Percentiles rank a stretch among this genome's conserved stretches.
phyloP scores from a whole-genome alignment of 2,113 vertebrate genomes.

The Syngnathus scovelli region DNA sequence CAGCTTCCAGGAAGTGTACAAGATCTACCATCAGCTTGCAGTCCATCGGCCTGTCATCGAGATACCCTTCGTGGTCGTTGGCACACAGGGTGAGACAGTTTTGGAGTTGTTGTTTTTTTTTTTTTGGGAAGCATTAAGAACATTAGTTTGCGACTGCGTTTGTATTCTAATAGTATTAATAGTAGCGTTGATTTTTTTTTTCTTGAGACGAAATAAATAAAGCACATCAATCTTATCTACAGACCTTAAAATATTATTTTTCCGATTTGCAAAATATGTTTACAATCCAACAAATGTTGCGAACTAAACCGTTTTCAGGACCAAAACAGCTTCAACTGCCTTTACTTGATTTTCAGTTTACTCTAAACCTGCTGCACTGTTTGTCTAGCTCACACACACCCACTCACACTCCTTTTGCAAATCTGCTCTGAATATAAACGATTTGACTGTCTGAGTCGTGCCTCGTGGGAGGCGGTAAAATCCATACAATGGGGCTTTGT shows the following conservation, averaged over 20 bases:
- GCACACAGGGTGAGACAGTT: slow-evolving; percentile 82
- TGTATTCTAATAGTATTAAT: background rate
- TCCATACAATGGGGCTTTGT: background rate
- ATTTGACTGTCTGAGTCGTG: slow-evolving; percentile 2
- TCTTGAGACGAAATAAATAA: too few relatives aligned
- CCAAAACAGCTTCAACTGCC: background rate
- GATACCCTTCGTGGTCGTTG: slow-evolving; percentile 82
- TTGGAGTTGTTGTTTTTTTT: too few relatives aligned
- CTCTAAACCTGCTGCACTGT: background rate
- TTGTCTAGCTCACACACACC: background rate
- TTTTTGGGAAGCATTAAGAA: too few relatives aligned
- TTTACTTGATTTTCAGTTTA: background rate
- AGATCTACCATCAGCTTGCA: slow-evolving; percentile 77
- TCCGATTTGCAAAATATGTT: background rate
- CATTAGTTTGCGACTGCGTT: background rate
- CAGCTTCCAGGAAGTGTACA: slow-evolving; percentile 89
- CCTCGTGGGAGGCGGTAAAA: background rate
- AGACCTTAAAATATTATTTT: background rate
- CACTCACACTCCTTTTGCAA: background rate
- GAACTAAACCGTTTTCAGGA: background rate
- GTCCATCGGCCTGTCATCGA: slow-evolving; percentile 72
- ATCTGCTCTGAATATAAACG: slow-evolving; percentile 1
- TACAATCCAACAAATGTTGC: background rate
- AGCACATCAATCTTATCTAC: too few relatives aligned
- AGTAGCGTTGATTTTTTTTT: background rate